A percentile compares a stretch with the other conserved stretches of the same genome.
These are phyloP conservation scores for Synergus japonicus DNA, from an alignment of 2,888 invertebrate species.

Conservation along the genomic window DNA sequence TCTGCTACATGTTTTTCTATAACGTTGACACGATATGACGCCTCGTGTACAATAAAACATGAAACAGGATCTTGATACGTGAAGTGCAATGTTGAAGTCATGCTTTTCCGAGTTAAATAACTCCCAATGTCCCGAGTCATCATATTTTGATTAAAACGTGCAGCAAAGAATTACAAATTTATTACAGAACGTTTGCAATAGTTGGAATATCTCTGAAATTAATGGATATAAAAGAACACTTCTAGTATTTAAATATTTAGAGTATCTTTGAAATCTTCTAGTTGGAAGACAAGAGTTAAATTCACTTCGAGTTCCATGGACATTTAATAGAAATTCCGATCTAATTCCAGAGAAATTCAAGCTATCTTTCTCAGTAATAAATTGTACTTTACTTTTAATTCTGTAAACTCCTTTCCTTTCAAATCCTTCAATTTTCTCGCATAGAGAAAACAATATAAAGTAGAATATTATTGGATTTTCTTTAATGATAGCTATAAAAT, in stretches of 20 bases:
- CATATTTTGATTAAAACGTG: neutral
- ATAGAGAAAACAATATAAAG: neutral
- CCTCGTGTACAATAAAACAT: slow-evolving; percentile 9
- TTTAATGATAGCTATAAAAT: neutral
- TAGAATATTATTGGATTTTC: neutral
- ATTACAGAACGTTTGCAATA: too few species aligned
- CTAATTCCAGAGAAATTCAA: neutral
- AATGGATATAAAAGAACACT: too few species aligned
- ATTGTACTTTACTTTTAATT: neutral
- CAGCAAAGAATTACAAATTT: neutral
- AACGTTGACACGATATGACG: neutral
- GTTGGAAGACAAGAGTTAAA: neutral
- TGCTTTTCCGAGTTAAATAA: neutral
- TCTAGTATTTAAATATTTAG: too few species aligned
- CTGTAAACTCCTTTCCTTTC: neutral
- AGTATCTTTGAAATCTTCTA: neutral
- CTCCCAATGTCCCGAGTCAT: neutral
- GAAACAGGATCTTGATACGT: slow-evolving; percentile 17
- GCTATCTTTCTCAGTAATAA: neutral
- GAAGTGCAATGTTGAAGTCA: neutral
- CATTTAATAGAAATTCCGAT: neutral
- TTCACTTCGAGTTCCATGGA: neutral
- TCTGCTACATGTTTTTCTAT: neutral
- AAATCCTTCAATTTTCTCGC: neutral
- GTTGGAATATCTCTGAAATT: too few species aligned